Evolutionary conservation across 2,888 invertebrate genomes (phyloP), one percentile per base, ranked within the genome.

Genomic region (Dryadula phaetusa): DNA sequence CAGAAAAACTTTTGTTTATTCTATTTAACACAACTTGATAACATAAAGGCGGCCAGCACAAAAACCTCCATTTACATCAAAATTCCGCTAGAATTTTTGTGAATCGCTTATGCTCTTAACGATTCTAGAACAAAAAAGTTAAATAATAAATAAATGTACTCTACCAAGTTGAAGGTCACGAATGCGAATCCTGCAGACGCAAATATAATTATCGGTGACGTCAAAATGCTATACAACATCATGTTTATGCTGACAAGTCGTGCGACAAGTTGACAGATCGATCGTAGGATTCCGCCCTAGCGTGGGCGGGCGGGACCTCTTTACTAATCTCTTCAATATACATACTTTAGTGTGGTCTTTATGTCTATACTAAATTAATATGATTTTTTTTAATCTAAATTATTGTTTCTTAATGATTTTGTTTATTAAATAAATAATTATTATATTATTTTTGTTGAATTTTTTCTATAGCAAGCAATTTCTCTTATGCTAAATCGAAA

Each of bases 161-260:
- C 58, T 53, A 10, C 20, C 20, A 61, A 71, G 71, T 67, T 69
- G 67, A 69, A 71, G 71, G 71, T 67, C 60, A 61, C 60, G 10
- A 60, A 64, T 37, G 20, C 47, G 34, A 62, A 67, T 64, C 37
- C 64, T 52, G 52, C 60, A 49, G 44, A 42, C 46, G 18, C 46
- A 47, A 54, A 60, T 42, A 65, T 56, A 61, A 46, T 67, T 64
- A 49, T 52, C 44, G 60, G 32, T 67, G 69, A 71, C 66, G 66
- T 66, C 66, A 65, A 47, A 64, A 37, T 60, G 52, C 47, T 47
- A 42, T 60, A 65, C 65, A 65, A 42, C 16, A 58, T 46, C 10
- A 52, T 47, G 37, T 64, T 53, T 47, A 53, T 52, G 16, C 8
- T 40, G 53, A 62, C 46, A 40, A n/a, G 63, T 65, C 46, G 53